phyloP scores from a whole-genome alignment of 2,113 vertebrate genomes.

The Protomyctophum bolini region DNA sequence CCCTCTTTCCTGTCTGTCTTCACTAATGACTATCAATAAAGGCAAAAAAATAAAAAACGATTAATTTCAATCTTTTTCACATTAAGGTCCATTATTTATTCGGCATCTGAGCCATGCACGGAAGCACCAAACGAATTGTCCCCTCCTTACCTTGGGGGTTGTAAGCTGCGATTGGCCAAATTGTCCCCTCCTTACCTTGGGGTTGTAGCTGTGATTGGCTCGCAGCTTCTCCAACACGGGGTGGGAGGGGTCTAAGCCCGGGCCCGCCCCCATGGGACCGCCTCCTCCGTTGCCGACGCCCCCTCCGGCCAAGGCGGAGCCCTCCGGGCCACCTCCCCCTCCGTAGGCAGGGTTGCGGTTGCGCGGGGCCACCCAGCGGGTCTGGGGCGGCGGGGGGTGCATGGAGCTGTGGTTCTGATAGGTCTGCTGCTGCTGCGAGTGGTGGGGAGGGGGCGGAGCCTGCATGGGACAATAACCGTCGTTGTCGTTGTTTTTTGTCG shows the following conservation, averaged over 20 bases:
- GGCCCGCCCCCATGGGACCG: constrained; percentile 42
- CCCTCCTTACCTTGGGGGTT: no score
- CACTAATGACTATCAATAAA: no score
- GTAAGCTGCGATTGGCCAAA: no score
- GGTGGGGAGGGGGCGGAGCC: constrained; percentile 72
- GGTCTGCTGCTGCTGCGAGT: constrained; percentile 60
- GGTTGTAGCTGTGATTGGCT: constrained; percentile 96
- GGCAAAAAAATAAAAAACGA: no score
- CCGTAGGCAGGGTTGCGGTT: constrained; percentile 87
- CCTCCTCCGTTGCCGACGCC: constrained; percentile 69
- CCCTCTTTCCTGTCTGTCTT: no score
- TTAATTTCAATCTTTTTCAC: no score
- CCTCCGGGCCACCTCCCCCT: constrained; percentile 79
- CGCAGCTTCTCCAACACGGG: constrained; percentile 95
- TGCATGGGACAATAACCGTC: constrained; percentile 68
- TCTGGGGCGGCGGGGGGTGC: constrained; percentile 78
- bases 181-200: constrained; percentile 61
- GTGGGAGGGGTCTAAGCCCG: constrained; percentile 84
- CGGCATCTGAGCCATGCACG: no score
- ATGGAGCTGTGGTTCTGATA: constrained; percentile 82
- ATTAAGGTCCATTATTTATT: no score
- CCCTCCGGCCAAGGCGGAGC: constrained; percentile 71
- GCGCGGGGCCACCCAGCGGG: constrained; percentile 94
- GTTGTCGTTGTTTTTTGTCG: no score
- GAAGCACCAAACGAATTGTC: constrained; percentile 60